Base-by-base conservation (phyloP, 2,888 invertebrate genomes). In the Erebia ligea region DNA sequence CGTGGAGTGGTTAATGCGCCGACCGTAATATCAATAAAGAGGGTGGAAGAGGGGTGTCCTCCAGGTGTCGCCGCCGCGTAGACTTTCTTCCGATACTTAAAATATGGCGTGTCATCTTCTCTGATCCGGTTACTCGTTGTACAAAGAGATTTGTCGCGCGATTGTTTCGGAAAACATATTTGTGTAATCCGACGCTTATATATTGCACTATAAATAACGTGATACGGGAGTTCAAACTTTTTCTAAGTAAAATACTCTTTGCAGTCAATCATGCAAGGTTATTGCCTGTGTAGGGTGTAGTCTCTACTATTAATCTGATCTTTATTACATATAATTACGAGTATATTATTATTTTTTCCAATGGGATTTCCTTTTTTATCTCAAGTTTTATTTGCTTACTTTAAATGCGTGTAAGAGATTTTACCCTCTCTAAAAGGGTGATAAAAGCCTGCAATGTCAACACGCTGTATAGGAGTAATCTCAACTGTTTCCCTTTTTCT, bases 381-480 rank as follows among this genome's bases (percentile, higher is more conserved):
- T 21, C 48, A 57, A 57, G 34, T 50, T 52, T 64, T 67, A 52
- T 67, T 67, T 67, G 61, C 52, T 61, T 61, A 59, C 52, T 61
- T 67, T 67, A 50, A 61, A 67, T 15, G 65, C 19, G 88, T 91
- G 90, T 90, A 88, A 87, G 86, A 86, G 90, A 87, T 91, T 90
- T 90, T 86, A 85, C 86, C 90, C 87, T 82, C 83, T 80, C 81
- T 86, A 88, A 88, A 90, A 87, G 91, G 89, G 88, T 85, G 91
- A 89, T 92, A 92, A 92, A 91, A 92, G 93, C 91, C 82, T 87
- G 82, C 87, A 89, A 86, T 89, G 90, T 91, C 90, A 92, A 92
- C 86, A 90, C 85, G 80, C 80, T 85, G 84, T 85, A 86, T 82
- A 88, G 89, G 91, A 90, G 91, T 91, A 91, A 92, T 90, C 89